Evolutionary conservation across 2,797 vertebrate species (phyloP).

Genomic region (Echeneis naucrates): DNA sequence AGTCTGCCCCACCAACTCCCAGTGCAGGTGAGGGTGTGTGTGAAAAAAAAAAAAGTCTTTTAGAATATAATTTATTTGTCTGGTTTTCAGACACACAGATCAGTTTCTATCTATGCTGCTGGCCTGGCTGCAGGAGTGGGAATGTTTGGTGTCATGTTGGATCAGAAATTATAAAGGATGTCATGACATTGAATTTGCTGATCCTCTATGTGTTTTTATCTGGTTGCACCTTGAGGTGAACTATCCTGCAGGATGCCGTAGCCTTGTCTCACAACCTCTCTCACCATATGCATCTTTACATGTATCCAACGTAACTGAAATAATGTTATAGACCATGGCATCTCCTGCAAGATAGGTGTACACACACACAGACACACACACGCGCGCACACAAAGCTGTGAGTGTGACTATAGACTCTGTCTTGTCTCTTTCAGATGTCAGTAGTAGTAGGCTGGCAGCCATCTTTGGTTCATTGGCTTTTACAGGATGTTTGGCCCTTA

Average conservation of each 20-base stretch:
- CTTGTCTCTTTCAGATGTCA: slow-evolving; percentile 37
- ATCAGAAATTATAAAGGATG: no score
- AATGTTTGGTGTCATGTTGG: no score
- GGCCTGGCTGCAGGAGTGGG: not conserved
- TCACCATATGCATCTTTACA: no score
- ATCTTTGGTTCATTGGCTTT: slow-evolving; percentile 54
- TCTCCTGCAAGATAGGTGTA: no score
- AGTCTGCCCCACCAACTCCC: fast-evolving
- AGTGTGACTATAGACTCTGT: not conserved
- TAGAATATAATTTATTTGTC: not conserved
- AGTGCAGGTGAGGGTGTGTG: slow-evolving; percentile 45
- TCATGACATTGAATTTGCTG: not conserved
- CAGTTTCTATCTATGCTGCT: not conserved
- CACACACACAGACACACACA: no score
- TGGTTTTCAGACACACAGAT: not conserved
- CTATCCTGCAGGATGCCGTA: not conserved
- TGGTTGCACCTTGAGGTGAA: no score
- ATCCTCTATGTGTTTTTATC: no score
- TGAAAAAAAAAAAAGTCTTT: not conserved
- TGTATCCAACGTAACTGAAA: no score
- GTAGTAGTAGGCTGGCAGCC: slow-evolving; percentile 11
- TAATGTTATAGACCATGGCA: no score
- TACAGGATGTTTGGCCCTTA: slow-evolving; percentile 39
- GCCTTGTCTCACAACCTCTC: no score
- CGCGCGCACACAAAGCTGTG: not conserved